These are phyloP conservation scores for Ailurus styani DNA, from an alignment of 2,113 vertebrate genomes.

Conservation along the genomic window DNA sequence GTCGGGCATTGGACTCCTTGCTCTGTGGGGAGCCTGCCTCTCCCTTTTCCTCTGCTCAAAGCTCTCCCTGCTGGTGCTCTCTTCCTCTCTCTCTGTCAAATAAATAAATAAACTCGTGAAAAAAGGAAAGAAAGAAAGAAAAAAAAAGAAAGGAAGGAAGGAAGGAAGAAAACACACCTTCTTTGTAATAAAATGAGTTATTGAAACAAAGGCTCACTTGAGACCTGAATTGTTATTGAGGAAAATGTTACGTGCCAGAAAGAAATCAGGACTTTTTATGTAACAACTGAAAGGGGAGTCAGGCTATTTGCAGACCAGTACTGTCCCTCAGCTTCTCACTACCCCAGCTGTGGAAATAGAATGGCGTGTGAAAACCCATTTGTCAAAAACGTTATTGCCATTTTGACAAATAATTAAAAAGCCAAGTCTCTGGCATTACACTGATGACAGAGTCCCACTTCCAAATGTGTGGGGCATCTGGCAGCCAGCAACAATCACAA, in stretches of 20 bases:
- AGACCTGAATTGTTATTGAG: not conserved
- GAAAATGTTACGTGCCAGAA: not conserved
- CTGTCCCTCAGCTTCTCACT: not conserved
- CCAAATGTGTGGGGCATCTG: rapidly evolving
- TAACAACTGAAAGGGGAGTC: not conserved
- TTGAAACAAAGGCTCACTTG: not conserved
- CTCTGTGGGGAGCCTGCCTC: no score
- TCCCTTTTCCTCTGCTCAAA: no score
- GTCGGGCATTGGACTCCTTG: no score
- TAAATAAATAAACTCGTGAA: no score
- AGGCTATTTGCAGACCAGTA: no score
- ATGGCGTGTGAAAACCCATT: not conserved
- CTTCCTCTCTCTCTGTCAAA: no score
- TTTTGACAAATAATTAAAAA: not conserved
- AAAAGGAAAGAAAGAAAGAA: no score
- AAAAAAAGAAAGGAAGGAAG: no score
- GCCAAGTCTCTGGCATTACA: not conserved
- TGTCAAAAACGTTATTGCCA: not conserved
- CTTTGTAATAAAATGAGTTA: not conserved
- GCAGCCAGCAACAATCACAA: not conserved
- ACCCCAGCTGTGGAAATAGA: not conserved
- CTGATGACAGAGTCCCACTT: no score
- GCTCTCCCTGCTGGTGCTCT: no score
- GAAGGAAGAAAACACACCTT: not conserved
- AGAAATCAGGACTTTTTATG: not conserved